Base-by-base conservation (phyloP, 2,113 vertebrate genomes). In the Setophaga coronata region DNA sequence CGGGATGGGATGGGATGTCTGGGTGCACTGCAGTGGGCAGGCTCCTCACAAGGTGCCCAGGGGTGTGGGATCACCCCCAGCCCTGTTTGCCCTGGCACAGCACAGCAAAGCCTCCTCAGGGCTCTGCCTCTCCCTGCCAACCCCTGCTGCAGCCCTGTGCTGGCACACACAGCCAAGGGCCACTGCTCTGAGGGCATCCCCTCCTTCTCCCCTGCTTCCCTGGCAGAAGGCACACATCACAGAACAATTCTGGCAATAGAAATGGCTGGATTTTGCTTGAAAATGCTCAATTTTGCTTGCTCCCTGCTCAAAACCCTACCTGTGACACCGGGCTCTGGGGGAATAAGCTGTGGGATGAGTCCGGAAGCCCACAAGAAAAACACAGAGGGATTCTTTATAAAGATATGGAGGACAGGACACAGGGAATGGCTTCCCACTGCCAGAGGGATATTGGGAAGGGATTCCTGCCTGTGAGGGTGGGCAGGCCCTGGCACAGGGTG, bases 261-360 rank as follows among this genome's bases (percentile, higher is more conserved):
- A 80, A 81, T 83, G 7, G 90, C n/a, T 77, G 48, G 15, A 69
- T 95, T 96, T 73, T 67, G 31, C 81, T 84, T 88, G 45, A 82
- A 93, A 96, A 94, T 89, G 77, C 82, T 90, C 42, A 3, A 9
- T 96, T 86, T 92, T 90, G 86, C 72, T 90, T 74, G 77, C 85
- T 61, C 83, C 85, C 90, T 65, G 58, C 66, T 76, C 45, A 54
- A 89, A 93, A 97, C 76, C 34, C 74, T 67, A 76, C 28, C 87
- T 48, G 31, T 38, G 70, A 82, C 62, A 66, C 5, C 3, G 33
- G 82, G 54, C 34, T 96, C 94, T 50, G 65, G 87, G 90, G n/a
- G 42, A 17, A 33, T 10, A 33, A 47, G 18, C 40, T 64, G 15
- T 38, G 28, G 48, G 28, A 18, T 23, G 42, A 56, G 17, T 29